phyloP scores from a whole-genome alignment of 2,797 vertebrate species.

The Tinamus major region DNA sequence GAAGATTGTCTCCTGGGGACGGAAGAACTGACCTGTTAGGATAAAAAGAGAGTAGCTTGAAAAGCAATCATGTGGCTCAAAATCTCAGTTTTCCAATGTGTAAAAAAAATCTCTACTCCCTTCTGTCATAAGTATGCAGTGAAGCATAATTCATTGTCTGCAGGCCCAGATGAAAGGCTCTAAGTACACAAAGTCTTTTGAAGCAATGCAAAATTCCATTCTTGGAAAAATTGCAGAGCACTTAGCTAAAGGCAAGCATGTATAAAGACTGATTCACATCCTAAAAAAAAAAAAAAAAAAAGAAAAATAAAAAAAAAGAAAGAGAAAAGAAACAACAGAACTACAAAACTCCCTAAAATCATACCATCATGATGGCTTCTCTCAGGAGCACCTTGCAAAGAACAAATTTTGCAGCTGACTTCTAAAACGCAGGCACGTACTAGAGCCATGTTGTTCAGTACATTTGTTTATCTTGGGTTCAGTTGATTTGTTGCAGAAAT shows the following conservation, averaged over 20 bases:
- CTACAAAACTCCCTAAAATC: not conserved
- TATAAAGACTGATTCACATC: not conserved
- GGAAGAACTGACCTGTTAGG: not conserved
- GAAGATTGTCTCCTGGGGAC: not conserved
- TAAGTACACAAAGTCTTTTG: not conserved
- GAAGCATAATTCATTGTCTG: conserved; percentile 8
- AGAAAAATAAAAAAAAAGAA: too few species aligned
- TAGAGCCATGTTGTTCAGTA: conserved; percentile 44
- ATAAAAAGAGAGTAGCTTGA: not conserved
- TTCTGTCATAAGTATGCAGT: not conserved
- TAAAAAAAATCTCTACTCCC: not conserved
- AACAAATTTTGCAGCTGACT: conserved; percentile 35
- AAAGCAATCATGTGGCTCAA: not conserved
- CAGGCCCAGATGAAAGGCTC: not conserved
- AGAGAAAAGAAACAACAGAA: not conserved
- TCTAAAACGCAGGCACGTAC: not conserved
- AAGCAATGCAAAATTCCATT: conserved; percentile 29
- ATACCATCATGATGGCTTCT: not conserved
- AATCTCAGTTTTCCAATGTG: not conserved
- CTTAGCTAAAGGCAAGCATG: not conserved
- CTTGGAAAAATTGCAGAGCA: not conserved
- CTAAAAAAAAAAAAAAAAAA: not conserved
- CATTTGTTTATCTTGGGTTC: conserved; percentile 79
- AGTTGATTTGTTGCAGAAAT: conserved; percentile 77
- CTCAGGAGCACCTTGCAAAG: not conserved